Percentiles rank a stretch among this genome's conserved stretches.
These are phyloP conservation scores for Tympanoctomys barrerae DNA, from an alignment of 2,797 vertebrate species.

Conservation along the genomic window DNA sequence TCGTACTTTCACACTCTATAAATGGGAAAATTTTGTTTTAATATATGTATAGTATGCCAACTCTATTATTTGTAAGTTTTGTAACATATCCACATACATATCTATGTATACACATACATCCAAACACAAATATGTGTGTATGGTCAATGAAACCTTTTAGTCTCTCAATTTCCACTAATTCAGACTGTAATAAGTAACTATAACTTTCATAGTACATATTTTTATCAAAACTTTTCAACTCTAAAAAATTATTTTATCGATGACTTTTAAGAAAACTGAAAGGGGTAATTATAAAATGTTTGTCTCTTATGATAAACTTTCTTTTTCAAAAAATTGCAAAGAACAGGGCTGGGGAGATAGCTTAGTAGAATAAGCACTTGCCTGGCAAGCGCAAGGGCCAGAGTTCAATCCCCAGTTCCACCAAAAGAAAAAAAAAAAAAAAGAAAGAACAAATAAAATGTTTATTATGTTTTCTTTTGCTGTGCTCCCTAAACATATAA, in stretches of 20 bases:
- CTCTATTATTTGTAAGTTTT: conserved; percentile 5
- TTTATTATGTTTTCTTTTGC: neutral
- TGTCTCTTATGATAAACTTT: neutral
- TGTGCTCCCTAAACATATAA: neutral
- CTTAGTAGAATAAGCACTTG: too few relatives aligned
- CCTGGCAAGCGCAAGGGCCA: too few relatives aligned
- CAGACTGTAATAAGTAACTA: neutral
- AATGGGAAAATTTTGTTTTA: neutral
- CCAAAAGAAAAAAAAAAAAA: too few relatives aligned
- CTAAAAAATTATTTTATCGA: neutral
- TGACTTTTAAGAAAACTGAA: neutral
- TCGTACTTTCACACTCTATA: neutral
- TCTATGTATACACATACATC: neutral
- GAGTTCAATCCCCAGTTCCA: too few relatives aligned
- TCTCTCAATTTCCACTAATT: conserved; percentile 16
- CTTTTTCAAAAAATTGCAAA: neutral
- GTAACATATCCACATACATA: neutral
- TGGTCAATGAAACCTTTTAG: neutral
- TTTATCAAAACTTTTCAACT: neutral
- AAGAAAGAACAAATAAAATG: neutral
- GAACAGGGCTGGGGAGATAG: too few relatives aligned
- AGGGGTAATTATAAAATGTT: neutral
- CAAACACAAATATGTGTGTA: neutral
- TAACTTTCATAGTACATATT: neutral
- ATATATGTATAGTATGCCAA: neutral